Base-by-base conservation (phyloP, 2,797 vertebrate species). In the Benthosema pterotum region DNA sequence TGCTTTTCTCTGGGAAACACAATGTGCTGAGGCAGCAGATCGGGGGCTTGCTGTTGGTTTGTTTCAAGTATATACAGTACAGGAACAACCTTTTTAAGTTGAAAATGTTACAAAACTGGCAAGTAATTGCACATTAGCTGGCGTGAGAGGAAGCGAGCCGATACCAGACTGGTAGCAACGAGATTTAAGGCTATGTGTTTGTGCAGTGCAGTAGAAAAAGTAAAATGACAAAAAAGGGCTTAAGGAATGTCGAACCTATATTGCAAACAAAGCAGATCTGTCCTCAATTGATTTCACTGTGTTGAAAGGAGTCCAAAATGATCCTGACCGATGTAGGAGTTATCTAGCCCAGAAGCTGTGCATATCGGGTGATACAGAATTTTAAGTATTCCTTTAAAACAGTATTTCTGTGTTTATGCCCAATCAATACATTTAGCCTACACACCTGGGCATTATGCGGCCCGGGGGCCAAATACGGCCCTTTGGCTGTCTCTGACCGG, bases 401-500 rank as follows among this genome's bases (percentile, higher is more conserved):
- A 18, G 0, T 73, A 82, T 83, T 82, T 83, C 85, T 75, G 72
- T 48, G 17, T 52, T 72, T 53, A 22, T 5, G 60, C n/a, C 42
- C 71, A 76, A 62, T 32, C 61, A 78, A 76, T 48, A 68, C 70
- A n/a, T n/a, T n/a, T n/a, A n/a, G n/a, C n/a, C n/a, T n/a, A n/a
- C n/a, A n/a, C n/a, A n/a, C n/a, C n/a, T n/a, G n/a, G n/a, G n/a
- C n/a, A n/a, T n/a, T n/a, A n/a, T n/a, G n/a, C n/a, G n/a, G n/a
- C n/a, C n/a, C n/a, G n/a, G n/a, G n/a, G n/a, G n/a, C n/a, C n/a
- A n/a, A n/a, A n/a, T n/a, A n/a, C n/a, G n/a, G n/a, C n/a, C n/a
- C n/a, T n/a, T n/a, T n/a, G n/a, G n/a, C n/a, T n/a, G n/a, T n/a
- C n/a, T n/a, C n/a, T n/a, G n/a, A n/a, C n/a, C n/a, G n/a, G n/a